Evolutionary conservation across 2,888 invertebrate genomes (phyloP), one percentile per base, ranked within the genome.

Genomic region (Hydrotaea cyrtoneurina): DNA sequence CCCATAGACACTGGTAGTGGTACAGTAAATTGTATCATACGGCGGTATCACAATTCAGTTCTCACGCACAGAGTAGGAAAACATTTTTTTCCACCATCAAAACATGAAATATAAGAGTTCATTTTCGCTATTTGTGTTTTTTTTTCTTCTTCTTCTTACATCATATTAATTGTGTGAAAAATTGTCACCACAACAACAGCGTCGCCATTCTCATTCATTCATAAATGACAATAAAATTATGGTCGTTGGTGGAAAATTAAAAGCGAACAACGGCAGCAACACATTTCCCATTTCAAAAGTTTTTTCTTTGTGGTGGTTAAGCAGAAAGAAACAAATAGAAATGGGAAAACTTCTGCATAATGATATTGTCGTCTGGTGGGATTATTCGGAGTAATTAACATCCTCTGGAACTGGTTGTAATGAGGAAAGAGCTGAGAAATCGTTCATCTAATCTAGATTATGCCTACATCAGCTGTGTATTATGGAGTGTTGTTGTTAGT

Each of bases 91-190:
- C 19, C 19, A 43, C 13, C 59, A 59, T 59, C 8, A 59, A 39
- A 69, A 46, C 69, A 46, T 23, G 46, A 46, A 21, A 69, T 43
- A 69, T 46, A 69, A 46, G 62, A 31, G 69, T 15, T 26, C 59
- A 26, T 26, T 23, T 66, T 43, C n/a, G 23, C 43, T 59, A 10
- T n/a, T n/a, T n/a, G n/a, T n/a, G 8, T 17, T 31, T n/a, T 10
- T 50, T 17, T 11, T 8, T 57, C n/a, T n/a, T n/a, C n/a, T 57
- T 19, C 31, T 19, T 57, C 69, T 82, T 82, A 82, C 79, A 79
- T 82, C 85, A 85, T 77, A 77, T 80, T 85, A 85, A 82, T 85
- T 85, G 82, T 85, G 85, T 85, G 85, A 85, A 85, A 80, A 80
- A 85, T 85, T 85, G 85, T 80, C 85, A 85, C 85, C 85, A 82